phyloP scores from a whole-genome alignment of 2,888 invertebrate species.

The Neria commutata region DNA sequence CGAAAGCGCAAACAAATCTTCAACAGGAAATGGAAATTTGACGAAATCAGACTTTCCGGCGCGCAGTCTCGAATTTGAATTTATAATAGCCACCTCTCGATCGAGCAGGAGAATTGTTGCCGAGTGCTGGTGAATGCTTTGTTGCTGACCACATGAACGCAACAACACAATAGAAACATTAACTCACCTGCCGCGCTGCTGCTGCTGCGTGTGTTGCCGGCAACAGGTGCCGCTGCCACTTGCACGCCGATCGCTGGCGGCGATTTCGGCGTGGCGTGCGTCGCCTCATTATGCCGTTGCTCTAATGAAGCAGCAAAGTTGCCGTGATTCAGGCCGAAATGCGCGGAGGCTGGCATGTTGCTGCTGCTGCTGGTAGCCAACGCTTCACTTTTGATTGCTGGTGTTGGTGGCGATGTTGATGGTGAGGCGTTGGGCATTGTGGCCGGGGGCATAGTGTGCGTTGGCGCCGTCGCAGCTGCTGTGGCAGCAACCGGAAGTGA shows the following conservation, averaged over 20 bases:
- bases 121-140: no score
- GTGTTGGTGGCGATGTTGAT: no score
- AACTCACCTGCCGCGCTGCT: conserved; percentile 22
- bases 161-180: background rate
- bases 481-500: conserved; percentile 23
- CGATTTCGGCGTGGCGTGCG: conserved; percentile 39
- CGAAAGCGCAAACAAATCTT: background rate
- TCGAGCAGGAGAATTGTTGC: no score
- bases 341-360: conserved; percentile 25
- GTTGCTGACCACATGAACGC: no score
- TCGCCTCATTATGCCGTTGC: conserved; percentile 49
- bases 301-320: conserved; percentile 53
- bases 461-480: conserved; percentile 21
- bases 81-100: conserved; percentile 5
- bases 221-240: conserved; percentile 14
- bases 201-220: conserved; percentile 23
- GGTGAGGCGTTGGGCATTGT: no score
- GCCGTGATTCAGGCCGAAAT: conserved; percentile 43
- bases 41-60: conserved; percentile 20
- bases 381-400: conserved; percentile 2
- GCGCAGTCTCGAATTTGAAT: conserved; percentile 19
- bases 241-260: conserved; percentile 29
- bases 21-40: conserved; percentile 20
- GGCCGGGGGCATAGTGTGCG: conserved; percentile 29
- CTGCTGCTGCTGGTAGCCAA: conserved; percentile 13